These are phyloP conservation scores for roundworm (Caenorhabditis elegans) DNA, from an alignment of 1,140 invertebrate species.

Conservation along the genomic window WBcel235 BX284606.5:2445501-2446000, in stretches of 20 bases:
- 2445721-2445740: neutral
- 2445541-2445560: neutral
- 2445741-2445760: neutral
- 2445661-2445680: neutral
- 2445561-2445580: neutral
- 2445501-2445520: neutral
- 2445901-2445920: constrained; percentile 30
- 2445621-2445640: neutral
- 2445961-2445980: too few relatives aligned
- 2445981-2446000: neutral
- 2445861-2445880: neutral
- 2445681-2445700: too few relatives aligned
- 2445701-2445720: too few relatives aligned
- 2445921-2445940: constrained; percentile 6
- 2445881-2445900: neutral
- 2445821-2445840: constrained; percentile 12
- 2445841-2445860: neutral
- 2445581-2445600: neutral
- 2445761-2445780: neutral
- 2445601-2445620: neutral
- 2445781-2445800: neutral
- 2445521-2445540: too few relatives aligned
- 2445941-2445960: neutral
- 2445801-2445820: neutral
- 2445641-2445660: neutral